Evolutionary conservation across 2,888 invertebrate species (phyloP).

Genomic region (Volucella inanis): DNA sequence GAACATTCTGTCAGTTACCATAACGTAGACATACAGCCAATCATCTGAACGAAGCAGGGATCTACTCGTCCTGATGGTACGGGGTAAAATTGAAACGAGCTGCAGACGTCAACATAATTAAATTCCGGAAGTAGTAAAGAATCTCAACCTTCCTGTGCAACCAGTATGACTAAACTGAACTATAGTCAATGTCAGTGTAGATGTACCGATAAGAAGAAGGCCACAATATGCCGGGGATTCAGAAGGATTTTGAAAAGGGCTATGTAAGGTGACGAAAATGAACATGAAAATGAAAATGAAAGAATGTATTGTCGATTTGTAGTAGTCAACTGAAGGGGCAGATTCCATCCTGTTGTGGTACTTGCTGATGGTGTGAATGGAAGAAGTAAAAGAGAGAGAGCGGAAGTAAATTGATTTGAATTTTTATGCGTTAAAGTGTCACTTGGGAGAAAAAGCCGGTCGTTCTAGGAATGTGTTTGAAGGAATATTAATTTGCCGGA

Average conservation of each 20-base stretch:
- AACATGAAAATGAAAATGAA: constrained; percentile 24
- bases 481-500: constrained; percentile 63
- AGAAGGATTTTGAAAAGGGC: too few relatives aligned
- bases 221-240: too few relatives aligned
- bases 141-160: constrained; percentile 13
- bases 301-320: constrained; percentile 27
- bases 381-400: background rate
- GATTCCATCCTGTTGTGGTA: background rate
- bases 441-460: background rate
- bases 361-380: background rate
- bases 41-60: too few relatives aligned
- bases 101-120: constrained; percentile 26
- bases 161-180: background rate
- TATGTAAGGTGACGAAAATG: too few relatives aligned
- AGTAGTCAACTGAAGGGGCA: constrained; percentile 11
- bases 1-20: too few relatives aligned
- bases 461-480: constrained; percentile 31
- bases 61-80: too few relatives aligned
- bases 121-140: constrained; percentile 27
- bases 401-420: constrained; percentile 49
- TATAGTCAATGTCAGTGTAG: too few relatives aligned
- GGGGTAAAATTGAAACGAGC: background rate
- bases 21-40: too few relatives aligned
- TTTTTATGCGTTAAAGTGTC: constrained; percentile 61
- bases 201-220: too few relatives aligned